phyloP scores from a whole-genome alignment of 1,140 invertebrate species.

The Cheumatopsyche charites region DNA sequence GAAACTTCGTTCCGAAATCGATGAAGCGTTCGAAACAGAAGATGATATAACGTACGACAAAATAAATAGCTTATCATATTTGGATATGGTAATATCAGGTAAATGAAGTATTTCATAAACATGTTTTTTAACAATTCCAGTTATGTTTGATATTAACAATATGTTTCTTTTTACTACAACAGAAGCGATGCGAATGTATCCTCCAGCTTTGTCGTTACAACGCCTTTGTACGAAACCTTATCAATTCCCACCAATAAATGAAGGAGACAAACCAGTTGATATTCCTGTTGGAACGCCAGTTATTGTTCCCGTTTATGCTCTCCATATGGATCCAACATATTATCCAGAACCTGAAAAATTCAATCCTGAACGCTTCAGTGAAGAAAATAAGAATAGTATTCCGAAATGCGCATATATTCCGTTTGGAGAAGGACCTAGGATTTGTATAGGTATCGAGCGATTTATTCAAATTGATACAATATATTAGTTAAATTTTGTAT shows the following conservation, averaged over 20 bases:
- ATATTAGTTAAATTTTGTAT: not conserved
- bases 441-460: slow-evolving; percentile 37
- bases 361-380: slow-evolving; percentile 39
- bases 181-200: slow-evolving; percentile 39
- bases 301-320: slow-evolving; percentile 17
- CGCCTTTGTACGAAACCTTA: slow-evolving; percentile 32
- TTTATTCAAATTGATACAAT: not conserved
- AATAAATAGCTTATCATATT: slow-evolving; percentile 29
- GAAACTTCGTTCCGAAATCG: slow-evolving; percentile 20
- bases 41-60: slow-evolving; percentile 11
- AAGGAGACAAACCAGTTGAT: slow-evolving; percentile 1
- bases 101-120: not conserved
- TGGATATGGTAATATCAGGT: slow-evolving; percentile 36
- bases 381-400: slow-evolving; percentile 30
- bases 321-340: slow-evolving; percentile 40
- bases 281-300: slow-evolving; percentile 32
- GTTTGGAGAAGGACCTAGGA: slow-evolving; percentile 43
- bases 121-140: too few relatives aligned
- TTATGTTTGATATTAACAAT: not conserved
- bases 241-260: slow-evolving; percentile 4
- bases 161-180: not conserved
- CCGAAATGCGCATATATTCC: slow-evolving; percentile 35
- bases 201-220: slow-evolving; percentile 19
- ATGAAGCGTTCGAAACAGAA: slow-evolving; percentile 4
- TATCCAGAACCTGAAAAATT: slow-evolving; percentile 39